phyloP scores from a whole-genome alignment of 2,113 vertebrate species.

The Mola mola region DNA sequence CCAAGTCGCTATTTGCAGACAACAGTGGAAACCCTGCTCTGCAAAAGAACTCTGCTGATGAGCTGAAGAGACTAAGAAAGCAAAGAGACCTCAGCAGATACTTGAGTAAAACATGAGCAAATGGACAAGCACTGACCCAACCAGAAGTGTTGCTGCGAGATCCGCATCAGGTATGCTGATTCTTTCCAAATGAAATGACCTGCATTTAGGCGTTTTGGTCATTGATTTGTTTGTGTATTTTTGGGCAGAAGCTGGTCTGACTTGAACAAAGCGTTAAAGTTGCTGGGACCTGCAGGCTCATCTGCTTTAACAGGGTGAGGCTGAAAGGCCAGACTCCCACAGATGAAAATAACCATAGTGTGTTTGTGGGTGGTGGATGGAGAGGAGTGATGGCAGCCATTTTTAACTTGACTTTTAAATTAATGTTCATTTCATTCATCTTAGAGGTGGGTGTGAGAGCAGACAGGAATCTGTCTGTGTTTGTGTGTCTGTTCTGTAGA shows the following conservation, averaged over 20 bases:
- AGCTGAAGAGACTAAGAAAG: no score
- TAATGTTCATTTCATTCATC: conserved; percentile 4
- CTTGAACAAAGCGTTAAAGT: conserved; percentile 26
- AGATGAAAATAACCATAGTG: conserved; percentile 38
- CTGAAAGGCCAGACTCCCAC: conserved; percentile 30
- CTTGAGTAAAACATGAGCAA: no score
- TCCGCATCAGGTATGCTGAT: no score
- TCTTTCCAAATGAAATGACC: no score
- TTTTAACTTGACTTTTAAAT: conserved; percentile 63
- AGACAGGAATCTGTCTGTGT: neutral
- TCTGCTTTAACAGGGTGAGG: conserved; percentile 39
- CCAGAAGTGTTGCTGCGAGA: no score
- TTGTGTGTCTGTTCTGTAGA: conserved; percentile 14
- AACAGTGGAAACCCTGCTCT: no score
- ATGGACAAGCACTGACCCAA: no score
- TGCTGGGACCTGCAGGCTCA: conserved; percentile 29
- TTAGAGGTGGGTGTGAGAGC: neutral
- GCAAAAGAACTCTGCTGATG: no score
- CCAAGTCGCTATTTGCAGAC: no score
- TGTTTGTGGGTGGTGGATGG: conserved; percentile 5
- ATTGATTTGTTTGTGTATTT: no score
- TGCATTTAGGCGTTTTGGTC: no score
- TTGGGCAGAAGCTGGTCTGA: conserved; percentile 18
- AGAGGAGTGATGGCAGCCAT: conserved; percentile 18
- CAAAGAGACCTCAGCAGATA: no score